Percentiles rank a stretch among this genome's conserved stretches.
phyloP scores from a whole-genome alignment of 2,113 vertebrate species.

The Bos taurus region ARS-UCD2.0 NC_037348.1:35317501-35318000 shows the following conservation, averaged over 20 bases:
- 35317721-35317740: background rate
- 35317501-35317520: background rate
- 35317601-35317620: conserved; percentile 33
- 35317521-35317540: conserved; percentile 10
- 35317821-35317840: too few species aligned
- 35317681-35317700: background rate
- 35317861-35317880: background rate
- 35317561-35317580: conserved; percentile 26
- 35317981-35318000: background rate
- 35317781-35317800: background rate
- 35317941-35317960: background rate
- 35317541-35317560: conserved; percentile 40
- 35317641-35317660: background rate
- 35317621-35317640: background rate
- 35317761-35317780: background rate
- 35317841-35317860: background rate
- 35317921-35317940: background rate
- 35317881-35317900: accelerated
- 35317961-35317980: background rate
- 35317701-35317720: background rate
- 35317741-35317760: background rate
- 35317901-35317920: background rate
- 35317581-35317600: conserved; percentile 52
- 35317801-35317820: background rate
- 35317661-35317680: background rate